Conservation (phyloP, 2,888 invertebrate species). For the Drosophila peninsularis region DNA sequence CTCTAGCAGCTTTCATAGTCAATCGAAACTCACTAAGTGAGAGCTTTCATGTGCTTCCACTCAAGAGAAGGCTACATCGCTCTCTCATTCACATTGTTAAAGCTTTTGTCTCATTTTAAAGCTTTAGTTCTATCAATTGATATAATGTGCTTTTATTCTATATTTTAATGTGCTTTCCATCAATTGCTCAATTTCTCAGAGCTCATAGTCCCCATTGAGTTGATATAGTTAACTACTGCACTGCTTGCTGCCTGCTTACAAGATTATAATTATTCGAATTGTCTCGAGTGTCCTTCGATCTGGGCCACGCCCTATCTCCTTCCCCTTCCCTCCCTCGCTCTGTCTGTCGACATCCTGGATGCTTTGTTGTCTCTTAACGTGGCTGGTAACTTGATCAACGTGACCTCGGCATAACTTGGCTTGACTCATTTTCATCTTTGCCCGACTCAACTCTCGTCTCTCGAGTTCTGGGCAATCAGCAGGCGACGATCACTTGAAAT, state of each 20-base stretch:
- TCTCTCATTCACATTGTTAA: background rate
- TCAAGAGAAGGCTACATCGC: too few species aligned
- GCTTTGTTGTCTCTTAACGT: conserved; percentile 38
- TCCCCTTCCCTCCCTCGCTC: background rate
- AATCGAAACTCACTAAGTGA: background rate
- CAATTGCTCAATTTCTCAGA: background rate
- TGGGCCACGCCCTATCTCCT: conserved; percentile 29
- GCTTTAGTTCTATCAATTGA: background rate
- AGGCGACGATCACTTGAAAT: conserved; percentile 62
- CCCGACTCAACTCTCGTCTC: conserved; percentile 9
- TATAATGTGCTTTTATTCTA: background rate
- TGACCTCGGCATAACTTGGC: conserved; percentile 73
- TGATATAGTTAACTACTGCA: background rate
- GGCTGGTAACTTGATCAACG: conserved; percentile 71
- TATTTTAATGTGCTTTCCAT: background rate
- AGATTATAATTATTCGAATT: conserved; percentile 33
- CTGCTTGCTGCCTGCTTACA: background rate
- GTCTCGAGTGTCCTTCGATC: conserved; percentile 51
- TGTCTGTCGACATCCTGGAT: conserved; percentile 11
- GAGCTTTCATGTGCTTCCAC: background rate
- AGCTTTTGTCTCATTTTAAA: background rate
- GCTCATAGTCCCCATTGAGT: background rate
- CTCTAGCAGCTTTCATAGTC: background rate
- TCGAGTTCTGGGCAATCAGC: conserved; percentile 48
- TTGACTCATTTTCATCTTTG: conserved; percentile 46